Evolutionary conservation across 2,888 invertebrate species (phyloP).

Genomic region (Dryobotodes eremita): DNA sequence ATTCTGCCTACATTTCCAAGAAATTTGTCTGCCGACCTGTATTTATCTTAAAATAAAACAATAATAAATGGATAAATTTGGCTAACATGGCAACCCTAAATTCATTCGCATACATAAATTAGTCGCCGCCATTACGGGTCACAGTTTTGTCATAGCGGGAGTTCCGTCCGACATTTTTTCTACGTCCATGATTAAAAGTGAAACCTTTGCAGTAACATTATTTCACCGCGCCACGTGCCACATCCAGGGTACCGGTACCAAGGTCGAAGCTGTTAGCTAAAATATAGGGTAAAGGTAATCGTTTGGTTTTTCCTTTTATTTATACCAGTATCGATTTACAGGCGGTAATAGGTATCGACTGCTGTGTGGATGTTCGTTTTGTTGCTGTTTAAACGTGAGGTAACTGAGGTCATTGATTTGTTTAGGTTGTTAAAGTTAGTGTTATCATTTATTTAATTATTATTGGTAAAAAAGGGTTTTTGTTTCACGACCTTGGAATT

Average conservation of each 20-base stretch:
- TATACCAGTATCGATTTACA: slow-evolving; percentile 28
- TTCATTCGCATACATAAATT: too few relatives aligned
- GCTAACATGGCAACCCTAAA: too few relatives aligned
- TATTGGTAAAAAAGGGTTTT: slow-evolving; percentile 6
- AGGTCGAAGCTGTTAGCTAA: slow-evolving; percentile 46
- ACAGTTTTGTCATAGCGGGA: too few relatives aligned
- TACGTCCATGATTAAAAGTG: too few relatives aligned
- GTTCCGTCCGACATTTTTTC: too few relatives aligned
- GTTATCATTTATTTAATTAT: slow-evolving; percentile 7
- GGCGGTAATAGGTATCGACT: slow-evolving; percentile 28
- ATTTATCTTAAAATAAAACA: too few relatives aligned
- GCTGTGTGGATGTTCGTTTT: slow-evolving; percentile 14
- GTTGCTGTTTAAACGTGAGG: slow-evolving; percentile 6
- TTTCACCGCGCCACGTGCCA: slow-evolving; percentile 8
- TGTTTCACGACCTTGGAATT: neutral
- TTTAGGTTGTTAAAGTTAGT: slow-evolving; percentile 13
- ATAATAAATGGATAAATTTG: too few relatives aligned
- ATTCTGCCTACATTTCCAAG: too few relatives aligned
- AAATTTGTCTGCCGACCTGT: too few relatives aligned
- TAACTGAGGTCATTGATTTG: slow-evolving; percentile 10
- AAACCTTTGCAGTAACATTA: neutral
- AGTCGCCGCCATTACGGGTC: too few relatives aligned
- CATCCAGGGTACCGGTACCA: slow-evolving; percentile 24
- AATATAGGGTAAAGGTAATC: slow-evolving; percentile 36
- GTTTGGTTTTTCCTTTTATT: slow-evolving; percentile 41